These are phyloP conservation scores for Encarsia formosa DNA, from an alignment of 2,888 invertebrate genomes.

Conservation along the genomic window DNA sequence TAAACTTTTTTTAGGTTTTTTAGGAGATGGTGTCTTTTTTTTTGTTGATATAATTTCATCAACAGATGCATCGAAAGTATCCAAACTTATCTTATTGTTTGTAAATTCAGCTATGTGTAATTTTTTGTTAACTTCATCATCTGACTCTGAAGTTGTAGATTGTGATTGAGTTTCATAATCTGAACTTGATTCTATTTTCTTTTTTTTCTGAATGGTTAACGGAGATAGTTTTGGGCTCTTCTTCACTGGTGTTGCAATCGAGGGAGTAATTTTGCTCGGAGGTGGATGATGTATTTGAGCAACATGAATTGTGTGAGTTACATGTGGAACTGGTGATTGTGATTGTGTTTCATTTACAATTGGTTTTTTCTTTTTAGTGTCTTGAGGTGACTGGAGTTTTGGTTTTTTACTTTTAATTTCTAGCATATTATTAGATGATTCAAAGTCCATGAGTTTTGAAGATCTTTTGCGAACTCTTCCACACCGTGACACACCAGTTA, in stretches of 20 bases:
- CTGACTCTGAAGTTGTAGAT: conserved; percentile 28
- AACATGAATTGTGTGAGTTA: conserved; percentile 24
- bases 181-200: conserved; percentile 26
- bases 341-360: neutral
- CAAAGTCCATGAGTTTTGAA: conserved; percentile 89
- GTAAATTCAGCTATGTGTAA: conserved; percentile 18
- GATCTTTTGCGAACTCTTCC: conserved; percentile 92
- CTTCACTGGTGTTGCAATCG: conserved; percentile 12
- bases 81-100: conserved; percentile 14
- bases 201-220: conserved; percentile 13
- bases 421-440: conserved; percentile 59
- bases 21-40: conserved; percentile 12
- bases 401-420: conserved; percentile 24
- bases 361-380: conserved; percentile 17
- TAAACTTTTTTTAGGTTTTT: conserved; percentile 14
- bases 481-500: conserved; percentile 83
- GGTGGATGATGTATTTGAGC: conserved; percentile 27
- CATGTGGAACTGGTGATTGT: conserved; percentile 14
- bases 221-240: conserved; percentile 18
- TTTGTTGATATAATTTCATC: conserved; percentile 15
- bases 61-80: conserved; percentile 15
- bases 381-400: conserved; percentile 12
- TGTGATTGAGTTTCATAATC: conserved; percentile 28
- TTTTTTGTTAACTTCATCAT: conserved; percentile 20
- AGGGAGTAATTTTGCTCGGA: conserved; percentile 14